Evolutionary conservation across 2,888 invertebrate genomes (phyloP).

Genomic region (Plebejus argus): DNA sequence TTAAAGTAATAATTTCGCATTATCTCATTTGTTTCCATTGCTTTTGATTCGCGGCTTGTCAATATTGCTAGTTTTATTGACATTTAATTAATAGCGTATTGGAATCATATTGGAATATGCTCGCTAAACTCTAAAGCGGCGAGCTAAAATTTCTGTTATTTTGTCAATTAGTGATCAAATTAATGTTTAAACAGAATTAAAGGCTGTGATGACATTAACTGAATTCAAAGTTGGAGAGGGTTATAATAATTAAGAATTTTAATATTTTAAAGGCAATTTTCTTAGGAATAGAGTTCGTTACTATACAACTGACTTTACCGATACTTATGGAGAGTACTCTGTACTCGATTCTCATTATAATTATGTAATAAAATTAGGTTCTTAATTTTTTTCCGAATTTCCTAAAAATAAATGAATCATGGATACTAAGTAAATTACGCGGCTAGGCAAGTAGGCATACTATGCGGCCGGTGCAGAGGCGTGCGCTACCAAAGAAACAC

Average conservation of each 20-base stretch:
- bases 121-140: background rate
- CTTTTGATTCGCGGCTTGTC: background rate
- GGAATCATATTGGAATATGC: background rate
- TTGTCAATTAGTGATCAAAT: background rate
- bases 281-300: too few relatives aligned
- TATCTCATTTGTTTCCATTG: background rate
- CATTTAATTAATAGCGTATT: background rate
- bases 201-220: background rate
- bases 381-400: too few relatives aligned
- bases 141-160: background rate
- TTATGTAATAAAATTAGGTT: too few relatives aligned
- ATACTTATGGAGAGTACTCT: too few relatives aligned
- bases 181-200: background rate
- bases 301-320: too few relatives aligned
- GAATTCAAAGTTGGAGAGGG: background rate
- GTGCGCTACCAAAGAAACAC: too few relatives aligned
- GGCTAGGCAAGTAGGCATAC: too few relatives aligned
- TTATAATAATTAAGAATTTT: background rate
- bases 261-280: background rate
- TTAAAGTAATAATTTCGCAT: background rate
- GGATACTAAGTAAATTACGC: too few relatives aligned
- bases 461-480: too few relatives aligned
- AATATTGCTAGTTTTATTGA: slow-evolving; percentile 1
- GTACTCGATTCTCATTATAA: too few relatives aligned
- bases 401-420: too few relatives aligned